Conservation (phyloP, 2,797 vertebrate genomes). For the Odontamblyopus rebecca region DNA sequence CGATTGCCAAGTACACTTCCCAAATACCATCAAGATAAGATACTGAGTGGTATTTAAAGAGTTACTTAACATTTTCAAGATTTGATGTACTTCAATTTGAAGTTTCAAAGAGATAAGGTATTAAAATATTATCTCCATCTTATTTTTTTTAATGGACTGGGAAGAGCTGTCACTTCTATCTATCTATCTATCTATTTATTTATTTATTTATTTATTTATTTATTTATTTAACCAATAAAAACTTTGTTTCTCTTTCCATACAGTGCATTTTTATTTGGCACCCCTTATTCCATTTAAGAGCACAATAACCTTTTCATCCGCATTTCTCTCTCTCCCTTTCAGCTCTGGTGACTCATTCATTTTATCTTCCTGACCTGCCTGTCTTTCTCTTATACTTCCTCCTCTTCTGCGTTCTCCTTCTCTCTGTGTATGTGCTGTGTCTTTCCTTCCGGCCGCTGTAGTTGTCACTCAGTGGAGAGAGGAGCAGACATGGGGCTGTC, state of each 20-base stretch:
- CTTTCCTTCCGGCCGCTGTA: constrained; percentile 8
- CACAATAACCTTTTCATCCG: background rate
- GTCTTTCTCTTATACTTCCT: constrained; percentile 10
- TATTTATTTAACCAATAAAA: no score
- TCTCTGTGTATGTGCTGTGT: background rate
- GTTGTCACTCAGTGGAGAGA: constrained; percentile 60
- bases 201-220: no score
- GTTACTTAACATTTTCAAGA: constrained; percentile 29
- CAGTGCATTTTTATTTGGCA: background rate
- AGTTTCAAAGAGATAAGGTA: background rate
- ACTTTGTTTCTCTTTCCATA: no score
- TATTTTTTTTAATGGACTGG: background rate
- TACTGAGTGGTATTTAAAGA: constrained; percentile 53
- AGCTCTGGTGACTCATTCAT: constrained; percentile 13
- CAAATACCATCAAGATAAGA: constrained; percentile 41
- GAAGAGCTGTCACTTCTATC: no score
- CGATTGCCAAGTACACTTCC: constrained; percentile 11
- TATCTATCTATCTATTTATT: no score
- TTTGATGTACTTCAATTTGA: background rate
- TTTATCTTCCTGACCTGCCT: constrained; percentile 11
- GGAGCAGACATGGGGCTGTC: constrained; percentile 39
- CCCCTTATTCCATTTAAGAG: background rate
- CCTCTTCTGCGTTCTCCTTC: constrained; percentile 1
- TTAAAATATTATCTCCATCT: background rate
- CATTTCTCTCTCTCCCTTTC: constrained; percentile 3